Conservation (phyloP, 2,888 invertebrate genomes). For the Drosophila robusta region DNA sequence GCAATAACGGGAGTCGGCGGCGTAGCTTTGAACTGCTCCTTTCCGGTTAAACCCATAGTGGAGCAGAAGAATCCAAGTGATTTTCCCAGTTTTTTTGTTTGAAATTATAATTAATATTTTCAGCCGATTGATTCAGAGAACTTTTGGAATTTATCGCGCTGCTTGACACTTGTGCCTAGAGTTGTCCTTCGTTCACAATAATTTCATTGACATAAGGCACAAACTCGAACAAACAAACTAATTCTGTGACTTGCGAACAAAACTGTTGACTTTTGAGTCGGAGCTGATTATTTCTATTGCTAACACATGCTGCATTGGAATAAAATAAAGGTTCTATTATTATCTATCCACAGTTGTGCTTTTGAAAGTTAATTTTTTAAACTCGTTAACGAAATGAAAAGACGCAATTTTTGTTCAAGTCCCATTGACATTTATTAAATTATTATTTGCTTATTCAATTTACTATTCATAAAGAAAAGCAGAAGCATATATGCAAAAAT, state of each 20-base stretch:
- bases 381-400: too few relatives aligned
- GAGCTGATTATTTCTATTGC: too few relatives aligned
- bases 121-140: background rate
- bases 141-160: background rate
- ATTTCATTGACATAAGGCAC: too few relatives aligned
- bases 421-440: too few relatives aligned
- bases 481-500: too few relatives aligned
- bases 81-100: background rate
- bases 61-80: background rate
- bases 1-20: background rate
- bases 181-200: background rate
- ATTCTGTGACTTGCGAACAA: background rate
- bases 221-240: background rate
- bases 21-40: accelerated
- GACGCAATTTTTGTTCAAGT: too few relatives aligned
- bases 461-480: too few relatives aligned
- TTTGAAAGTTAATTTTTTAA: too few relatives aligned
- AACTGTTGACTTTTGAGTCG: background rate
- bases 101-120: background rate
- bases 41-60: background rate
- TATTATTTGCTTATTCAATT: too few relatives aligned
- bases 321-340: too few relatives aligned
- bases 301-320: too few relatives aligned
- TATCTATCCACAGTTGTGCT: too few relatives aligned
- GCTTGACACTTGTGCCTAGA: background rate